Base-by-base conservation (phyloP, 1,140 invertebrate species). In the Drosophila teissieri region DNA sequence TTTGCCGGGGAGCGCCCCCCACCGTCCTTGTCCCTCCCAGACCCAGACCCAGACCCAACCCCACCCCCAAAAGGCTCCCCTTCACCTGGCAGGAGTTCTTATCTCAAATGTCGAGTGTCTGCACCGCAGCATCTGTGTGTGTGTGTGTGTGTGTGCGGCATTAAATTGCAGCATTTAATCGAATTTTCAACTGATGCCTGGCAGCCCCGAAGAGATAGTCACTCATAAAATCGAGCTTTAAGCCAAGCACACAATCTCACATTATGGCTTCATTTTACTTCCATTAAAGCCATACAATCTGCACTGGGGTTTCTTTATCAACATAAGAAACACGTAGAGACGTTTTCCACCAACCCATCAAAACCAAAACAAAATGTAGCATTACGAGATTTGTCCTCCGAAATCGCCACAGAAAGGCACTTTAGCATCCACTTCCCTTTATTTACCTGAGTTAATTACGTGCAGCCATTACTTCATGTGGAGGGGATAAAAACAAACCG, bases 141-240 rank as follows among this genome's bases (percentile, higher is more conserved):
- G 22, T 22, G 48, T 67, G 42, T 64, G 58, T 46, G 69, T 57
- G 60, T 46, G 40, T 52, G 60, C n/a, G 68, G 68, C 58, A 89
- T 89, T 88, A 88, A 88, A 88, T 88, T 88, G 77, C 79, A 74
- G 84, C 84, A 84, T 89, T 88, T 83, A 89, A 88, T 88, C 84
- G 77, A 89, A 89, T 88, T 88, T 89, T 89, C 73, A 80, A 73
- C 67, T 53, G 77, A 77, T 68, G 56, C 19, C 53, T 56, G 54
- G 37, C 39, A 42, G 54, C 11, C 60, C n/a, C 42, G 10, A 49
- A 42, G 49, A 64, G 42, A 40, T 55, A 70, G 65, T 42, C 45
- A 40, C 64, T 79, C 72, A 84, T 84, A 83, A 79, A 72, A 55
- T 62, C 36, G 10, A 76, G 80, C 75, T 83, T 75, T 57, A 67